Base-by-base conservation (phyloP, 2,888 invertebrate species). In the Anodontia alba region DNA sequence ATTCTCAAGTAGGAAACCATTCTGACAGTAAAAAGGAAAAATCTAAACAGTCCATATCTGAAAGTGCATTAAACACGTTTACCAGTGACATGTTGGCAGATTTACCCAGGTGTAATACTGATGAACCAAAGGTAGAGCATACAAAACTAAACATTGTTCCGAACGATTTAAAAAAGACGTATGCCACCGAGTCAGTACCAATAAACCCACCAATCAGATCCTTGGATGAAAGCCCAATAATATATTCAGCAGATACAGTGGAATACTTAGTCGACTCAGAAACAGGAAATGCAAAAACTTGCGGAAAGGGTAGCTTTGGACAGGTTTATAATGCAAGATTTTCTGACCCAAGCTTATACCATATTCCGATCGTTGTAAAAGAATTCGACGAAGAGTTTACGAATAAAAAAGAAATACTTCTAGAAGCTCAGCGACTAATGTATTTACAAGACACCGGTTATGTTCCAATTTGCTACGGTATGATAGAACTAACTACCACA, bases 281-380 rank as follows among this genome's bases (percentile, higher is more conserved):
- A 31, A 77, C 78, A 0, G 83, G 83, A 5, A 42, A 70, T 26
- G 78, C 71, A 7, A 69, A 69, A 31, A 68, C 78, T 23, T 76
- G 81, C 17, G 85, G 85, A 3, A 83, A 78, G n/a, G 85, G 85
- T n/a, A 86, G 85, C 69, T 86, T 86, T 36, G 85, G 85, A 29
- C 76, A 81, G 43, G 85, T 86, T 29, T 83, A 76, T 38, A 83
- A 79, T 46, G 85, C 83, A 1, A 66, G 81, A 46, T 86, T 83
- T 31, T 73, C 76, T 0, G 79, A 86, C 36, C 79, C 73, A 5
- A 66, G 33, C 26, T 79, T 57, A 12, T 57, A 66, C 26, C 81
- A 86, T 49, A 42, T 83, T 17, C 79, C 79, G 1, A 75, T 86
- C 3, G 85, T 86, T 0, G 83, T 86, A 0, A 86, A 86, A 51